Evolutionary conservation across 2,797 vertebrate species (phyloP).

Genomic region (Cossypha niveicapilla): DNA sequence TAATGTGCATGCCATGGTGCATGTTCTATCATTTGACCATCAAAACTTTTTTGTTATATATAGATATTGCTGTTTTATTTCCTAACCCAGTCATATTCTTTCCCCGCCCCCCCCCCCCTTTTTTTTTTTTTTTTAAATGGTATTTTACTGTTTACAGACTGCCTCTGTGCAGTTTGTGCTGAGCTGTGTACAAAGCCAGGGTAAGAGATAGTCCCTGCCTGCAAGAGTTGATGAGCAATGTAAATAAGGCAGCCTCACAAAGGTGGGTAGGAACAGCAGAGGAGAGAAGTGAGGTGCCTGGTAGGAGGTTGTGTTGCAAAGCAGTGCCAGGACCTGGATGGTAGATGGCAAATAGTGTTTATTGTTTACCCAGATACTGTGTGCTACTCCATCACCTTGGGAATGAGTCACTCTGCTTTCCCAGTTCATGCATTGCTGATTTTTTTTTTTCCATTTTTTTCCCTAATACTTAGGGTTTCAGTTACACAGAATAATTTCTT

Average conservation of each 20-base stretch:
- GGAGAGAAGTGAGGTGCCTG: not conserved
- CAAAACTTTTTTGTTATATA: not conserved
- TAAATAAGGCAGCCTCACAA: not conserved
- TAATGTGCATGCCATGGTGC: not conserved
- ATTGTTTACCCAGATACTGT: not conserved
- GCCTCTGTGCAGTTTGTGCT: not conserved
- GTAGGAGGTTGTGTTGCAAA: not conserved
- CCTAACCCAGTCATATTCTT: not conserved
- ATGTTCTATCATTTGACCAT: not conserved
- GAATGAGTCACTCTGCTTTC: not conserved
- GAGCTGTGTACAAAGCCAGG: conserved; percentile 18
- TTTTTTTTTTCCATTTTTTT: not conserved
- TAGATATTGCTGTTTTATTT: not conserved
- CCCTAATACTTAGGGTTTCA: not conserved
- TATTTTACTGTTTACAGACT: not conserved
- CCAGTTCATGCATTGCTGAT: not conserved
- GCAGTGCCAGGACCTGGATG: not conserved
- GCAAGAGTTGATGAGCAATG: conserved; percentile 12
- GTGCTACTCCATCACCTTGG: not conserved
- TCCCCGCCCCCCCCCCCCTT: not conserved
- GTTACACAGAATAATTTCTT: not conserved
- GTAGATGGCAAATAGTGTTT: not conserved
- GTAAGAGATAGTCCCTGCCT: not conserved
- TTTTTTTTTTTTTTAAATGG: not conserved
- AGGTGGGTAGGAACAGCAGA: not conserved